phyloP scores from a whole-genome alignment of 2,113 vertebrate genomes.

The Chamaetylas fuelleborni region DNA sequence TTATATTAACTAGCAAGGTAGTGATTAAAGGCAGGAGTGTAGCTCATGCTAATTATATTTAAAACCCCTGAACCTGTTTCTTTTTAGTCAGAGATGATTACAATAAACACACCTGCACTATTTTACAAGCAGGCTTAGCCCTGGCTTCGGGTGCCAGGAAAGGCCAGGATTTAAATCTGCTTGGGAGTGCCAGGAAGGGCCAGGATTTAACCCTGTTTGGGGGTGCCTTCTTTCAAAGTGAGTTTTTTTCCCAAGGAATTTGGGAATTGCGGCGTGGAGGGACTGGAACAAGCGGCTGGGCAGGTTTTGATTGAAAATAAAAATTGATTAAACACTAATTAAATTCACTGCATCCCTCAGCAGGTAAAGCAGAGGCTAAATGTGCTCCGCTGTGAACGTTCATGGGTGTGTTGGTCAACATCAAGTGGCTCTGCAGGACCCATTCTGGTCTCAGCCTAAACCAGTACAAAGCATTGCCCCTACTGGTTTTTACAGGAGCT shows the following conservation, averaged over 20 bases:
- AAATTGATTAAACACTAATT: neutral
- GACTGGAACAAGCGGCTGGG: accelerated
- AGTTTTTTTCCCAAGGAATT: accelerated
- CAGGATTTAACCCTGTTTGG: neutral
- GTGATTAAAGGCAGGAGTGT: constrained; percentile 41
- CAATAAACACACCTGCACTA: constrained; percentile 79
- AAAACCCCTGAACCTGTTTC: neutral
- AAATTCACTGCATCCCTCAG: neutral
- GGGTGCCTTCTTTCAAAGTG: accelerated
- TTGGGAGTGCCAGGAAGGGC: neutral
- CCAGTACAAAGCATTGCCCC: neutral
- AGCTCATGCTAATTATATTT: neutral
- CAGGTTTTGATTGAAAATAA: neutral
- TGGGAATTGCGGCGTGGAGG: accelerated
- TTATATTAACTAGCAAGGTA: constrained; percentile 28
- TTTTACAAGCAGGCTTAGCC: neutral
- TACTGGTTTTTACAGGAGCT: neutral
- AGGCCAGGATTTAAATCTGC: neutral
- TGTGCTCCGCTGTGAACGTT: accelerated
- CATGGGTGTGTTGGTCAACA: accelerated
- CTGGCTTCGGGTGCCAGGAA: neutral
- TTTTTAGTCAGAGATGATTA: constrained; percentile 16
- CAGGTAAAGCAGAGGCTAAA: neutral
- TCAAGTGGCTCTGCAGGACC: neutral
- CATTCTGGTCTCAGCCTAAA: neutral